A percentile compares a stretch with the other conserved stretches of the same genome.
Evolutionary conservation across 2,888 invertebrate species (phyloP).

Genomic region (Morpho deidamia): DNA sequence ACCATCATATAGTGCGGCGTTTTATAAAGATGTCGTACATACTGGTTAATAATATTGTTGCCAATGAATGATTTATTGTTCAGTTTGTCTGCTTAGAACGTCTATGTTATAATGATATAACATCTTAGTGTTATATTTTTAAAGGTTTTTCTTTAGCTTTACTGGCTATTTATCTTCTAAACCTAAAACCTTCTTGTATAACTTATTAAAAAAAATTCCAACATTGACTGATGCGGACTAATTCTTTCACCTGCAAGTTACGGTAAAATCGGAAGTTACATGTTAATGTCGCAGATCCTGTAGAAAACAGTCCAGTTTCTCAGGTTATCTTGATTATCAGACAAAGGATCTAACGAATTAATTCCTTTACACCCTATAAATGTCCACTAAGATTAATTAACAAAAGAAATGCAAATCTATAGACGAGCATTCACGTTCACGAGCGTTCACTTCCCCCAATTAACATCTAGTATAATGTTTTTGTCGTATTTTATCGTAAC

Average conservation of each 20-base stretch:
- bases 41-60: not conserved
- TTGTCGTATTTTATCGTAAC: slow-evolving; percentile 40
- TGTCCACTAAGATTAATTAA: slow-evolving; percentile 53
- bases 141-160: no score
- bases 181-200: no score
- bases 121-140: no score
- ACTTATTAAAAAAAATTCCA: no score
- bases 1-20: not conserved
- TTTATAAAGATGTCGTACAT: slow-evolving; percentile 6
- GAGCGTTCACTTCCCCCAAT: slow-evolving; percentile 47
- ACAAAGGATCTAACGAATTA: slow-evolving; percentile 58
- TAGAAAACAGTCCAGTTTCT: slow-evolving; percentile 45
- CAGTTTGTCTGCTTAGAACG: not conserved
- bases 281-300: slow-evolving; percentile 44
- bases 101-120: not conserved
- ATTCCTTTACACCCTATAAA: slow-evolving; percentile 73
- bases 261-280: slow-evolving; percentile 51
- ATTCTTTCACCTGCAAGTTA: no score
- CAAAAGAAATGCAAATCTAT: slow-evolving; percentile 69
- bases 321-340: slow-evolving; percentile 58
- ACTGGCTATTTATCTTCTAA: no score
- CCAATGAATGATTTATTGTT: not conserved
- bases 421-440: slow-evolving; percentile 57
- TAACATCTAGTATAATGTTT: slow-evolving; percentile 45
- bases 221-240: no score